These are phyloP conservation scores for Sarcophaga subvicina DNA, from an alignment of 2,888 invertebrate genomes.

Conservation along the genomic window DNA sequence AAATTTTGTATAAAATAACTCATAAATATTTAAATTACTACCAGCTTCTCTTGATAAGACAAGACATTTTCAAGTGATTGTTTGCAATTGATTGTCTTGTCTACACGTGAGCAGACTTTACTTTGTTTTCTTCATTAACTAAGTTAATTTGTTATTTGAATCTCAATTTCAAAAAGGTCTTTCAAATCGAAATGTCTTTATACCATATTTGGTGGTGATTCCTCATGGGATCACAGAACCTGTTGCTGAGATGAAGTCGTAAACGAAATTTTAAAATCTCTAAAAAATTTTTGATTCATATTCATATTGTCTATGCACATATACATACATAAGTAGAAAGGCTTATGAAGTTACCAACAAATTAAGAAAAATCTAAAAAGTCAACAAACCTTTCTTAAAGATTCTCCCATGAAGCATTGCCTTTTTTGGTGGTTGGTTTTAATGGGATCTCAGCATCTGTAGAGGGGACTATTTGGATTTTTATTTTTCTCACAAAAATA, in stretches of 20 bases:
- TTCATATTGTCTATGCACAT: no score
- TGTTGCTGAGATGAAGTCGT: neutral
- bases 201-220: constrained; percentile 51
- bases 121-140: no score
- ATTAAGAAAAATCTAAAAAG: constrained; percentile 19
- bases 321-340: no score
- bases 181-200: neutral
- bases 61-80: no score
- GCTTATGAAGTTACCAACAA: neutral
- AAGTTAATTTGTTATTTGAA: no score
- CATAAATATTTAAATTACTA: no score
- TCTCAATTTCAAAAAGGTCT: no score
- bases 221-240: constrained; percentile 51
- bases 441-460: constrained; percentile 30
- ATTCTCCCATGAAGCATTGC: neutral
- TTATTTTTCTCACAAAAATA: neutral
- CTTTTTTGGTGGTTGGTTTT: constrained; percentile 51
- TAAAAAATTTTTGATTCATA: neutral
- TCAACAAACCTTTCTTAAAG: neutral
- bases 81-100: no score
- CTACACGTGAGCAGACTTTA: no score
- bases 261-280: constrained; percentile 6
- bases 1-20: no score
- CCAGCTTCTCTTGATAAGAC: no score
- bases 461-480: constrained; percentile 7